Base-by-base conservation (phyloP, 2,888 invertebrate genomes). In the Choristoneura rosaceana region DNA sequence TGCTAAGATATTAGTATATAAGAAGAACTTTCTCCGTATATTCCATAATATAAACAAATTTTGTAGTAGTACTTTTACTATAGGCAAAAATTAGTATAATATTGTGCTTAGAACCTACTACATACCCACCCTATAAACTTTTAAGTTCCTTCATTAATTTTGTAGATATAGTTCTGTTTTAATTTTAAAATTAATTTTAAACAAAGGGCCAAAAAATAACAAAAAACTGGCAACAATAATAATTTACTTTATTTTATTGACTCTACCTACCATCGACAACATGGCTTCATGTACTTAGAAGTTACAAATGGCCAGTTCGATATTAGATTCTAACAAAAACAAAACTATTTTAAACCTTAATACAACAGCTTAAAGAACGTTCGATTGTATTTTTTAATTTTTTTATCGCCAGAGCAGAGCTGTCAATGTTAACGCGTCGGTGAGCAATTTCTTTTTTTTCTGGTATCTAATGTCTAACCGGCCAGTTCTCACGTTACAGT, bases 401-500 rank as follows among this genome's bases (percentile, higher is more conserved):
- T 73, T 74, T 70, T 61, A 64, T 52, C 63, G 65, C 65, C 74
- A 66, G 62, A 74, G 61, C 70, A 66, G 62, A 74, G 61, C 70
- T 70, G 70, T 67, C 70, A 70, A 67, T 45, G 70, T 66, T 69
- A 70, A 70, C 74, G 66, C 65, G 67, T 55, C 66, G 52, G 65
- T 70, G 73, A 25, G 38, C 70, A 70, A 67, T 74, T 66, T 74
- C 25, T 74, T 70, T 59, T 70, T 74, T 70, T 66, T 66, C 41
- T 52, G 58, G 41, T 41, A 61, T 71, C 67, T 68, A 68, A 71
- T 71, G 38, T 71, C 67, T 62, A 68, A 61, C 71, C 64, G 60
- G 73, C 64, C 73, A 69, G 64, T 60, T 64, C 63, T 73, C 73
- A 62, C 64, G 60, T 73, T 73, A 73, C 73, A 38, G n/a, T 59